A percentile compares a stretch with the other conserved stretches of the same genome.
phyloP scores from a whole-genome alignment of 2,113 vertebrate genomes.

The Coreoperca whiteheadi region DNA sequence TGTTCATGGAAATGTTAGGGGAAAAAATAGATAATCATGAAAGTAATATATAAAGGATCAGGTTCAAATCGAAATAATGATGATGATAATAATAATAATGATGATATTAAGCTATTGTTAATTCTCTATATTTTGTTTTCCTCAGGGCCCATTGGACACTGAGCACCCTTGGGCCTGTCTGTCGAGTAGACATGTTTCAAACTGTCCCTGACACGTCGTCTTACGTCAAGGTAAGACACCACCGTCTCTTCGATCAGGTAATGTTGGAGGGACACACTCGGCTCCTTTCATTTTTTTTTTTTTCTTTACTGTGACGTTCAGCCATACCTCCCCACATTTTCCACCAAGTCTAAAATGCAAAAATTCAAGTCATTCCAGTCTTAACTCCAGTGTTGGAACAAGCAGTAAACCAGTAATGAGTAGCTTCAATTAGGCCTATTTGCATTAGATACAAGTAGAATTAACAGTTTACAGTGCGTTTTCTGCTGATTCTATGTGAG shows the following conservation, averaged over 20 bases:
- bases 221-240: constrained; percentile 98
- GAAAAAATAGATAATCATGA: neutral
- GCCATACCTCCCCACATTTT: neutral
- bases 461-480: no score
- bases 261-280: constrained; percentile 71
- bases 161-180: constrained; percentile 76
- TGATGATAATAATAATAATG: constrained; percentile 2
- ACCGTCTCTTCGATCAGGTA: constrained; percentile 89
- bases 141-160: constrained; percentile 75
- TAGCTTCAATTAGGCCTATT: neutral
- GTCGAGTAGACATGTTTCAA: constrained; percentile 93
- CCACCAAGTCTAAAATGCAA: neutral
- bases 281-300: constrained; percentile 24
- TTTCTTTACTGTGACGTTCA: neutral
- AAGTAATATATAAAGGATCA: neutral
- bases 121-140: neutral
- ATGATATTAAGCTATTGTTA: neutral
- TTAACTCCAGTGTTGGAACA: neutral
- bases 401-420: neutral
- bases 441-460: neutral
- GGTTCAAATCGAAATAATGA: neutral
- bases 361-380: no score
- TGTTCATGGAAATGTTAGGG: neutral
- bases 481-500: neutral
- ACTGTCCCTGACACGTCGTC: constrained; percentile 97